Base-by-base conservation (phyloP, 2,113 vertebrate genomes). In the Tauraco erythrolophus region DNA sequence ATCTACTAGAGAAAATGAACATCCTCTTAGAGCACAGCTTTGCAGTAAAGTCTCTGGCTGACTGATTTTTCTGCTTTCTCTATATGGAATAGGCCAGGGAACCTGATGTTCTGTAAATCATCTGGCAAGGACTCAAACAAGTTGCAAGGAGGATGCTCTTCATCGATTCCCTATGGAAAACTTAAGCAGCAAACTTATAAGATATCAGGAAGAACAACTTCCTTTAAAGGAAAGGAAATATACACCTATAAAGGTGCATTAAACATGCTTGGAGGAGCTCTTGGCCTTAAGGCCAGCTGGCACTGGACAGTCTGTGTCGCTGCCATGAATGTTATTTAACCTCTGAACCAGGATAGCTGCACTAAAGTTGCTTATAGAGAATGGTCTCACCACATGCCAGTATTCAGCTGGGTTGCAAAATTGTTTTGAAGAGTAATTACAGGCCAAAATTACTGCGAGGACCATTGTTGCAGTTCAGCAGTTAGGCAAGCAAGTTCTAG, bases 1-100 rank as follows among this genome's bases (percentile, higher is more conserved):
- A 89, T 89, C 92, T 88, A 78, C 53, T 65, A 84, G 54, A 81
- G 56, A 77, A 87, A 51, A 88, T 60, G 53, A 93, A 82, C 53
- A 76, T 7, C 33, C 65, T 87, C 33, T 69, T 64, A 64, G 3
- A 88, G 48, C 11, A 77, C 25, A 94, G 62, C 17, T 95, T 83
- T 81, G 41, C 31, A 88, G 69, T 21, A 60, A 77, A 84, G 19
- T 78, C 68, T 77, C 69, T 88, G 72, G 30, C 41, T 81, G 87
- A 75, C 56, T 77, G 58, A 84, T 75, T 94, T 85, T 81, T 66
- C 39, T 60, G 30, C 28, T 64, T 68, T 82, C 53, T 86, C 28
- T 72, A 5, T 12, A 17, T 19, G 24, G 50, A 87, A 94, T 6
- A 86, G 27, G 35, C n/a, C 68, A 65, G 39, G 23, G 57, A 75